phyloP scores from a whole-genome alignment of 2,113 vertebrate species.

The Lasiurus cinereus region DNA sequence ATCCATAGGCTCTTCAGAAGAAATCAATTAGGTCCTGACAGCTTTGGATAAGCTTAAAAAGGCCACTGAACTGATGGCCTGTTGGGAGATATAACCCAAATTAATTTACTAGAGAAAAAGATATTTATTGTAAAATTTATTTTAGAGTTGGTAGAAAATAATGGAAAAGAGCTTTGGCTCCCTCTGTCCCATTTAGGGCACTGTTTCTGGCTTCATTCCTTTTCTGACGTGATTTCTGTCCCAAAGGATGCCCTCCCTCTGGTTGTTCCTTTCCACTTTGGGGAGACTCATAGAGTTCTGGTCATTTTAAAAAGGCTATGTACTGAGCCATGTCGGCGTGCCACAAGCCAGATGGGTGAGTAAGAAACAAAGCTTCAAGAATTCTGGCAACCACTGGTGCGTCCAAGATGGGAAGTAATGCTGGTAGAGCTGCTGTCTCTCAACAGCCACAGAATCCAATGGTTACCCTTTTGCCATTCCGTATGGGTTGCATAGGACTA shows the following conservation, averaged over 20 bases:
- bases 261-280: neutral
- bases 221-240: constrained; percentile 9
- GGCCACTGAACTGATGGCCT: neutral
- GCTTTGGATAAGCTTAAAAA: neutral
- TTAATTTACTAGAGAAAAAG: neutral
- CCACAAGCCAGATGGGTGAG: neutral
- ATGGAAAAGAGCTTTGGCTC: neutral
- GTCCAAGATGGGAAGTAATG: neutral
- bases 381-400: neutral
- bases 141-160: constrained; percentile 25
- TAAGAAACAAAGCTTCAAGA: constrained; percentile 23
- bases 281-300: neutral
- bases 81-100: neutral
- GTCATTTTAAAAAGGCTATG: neutral
- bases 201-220: neutral
- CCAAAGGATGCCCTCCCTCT: neutral
- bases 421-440: neutral
- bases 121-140: neutral
- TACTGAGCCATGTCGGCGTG: neutral
- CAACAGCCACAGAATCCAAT: neutral
- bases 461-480: neutral
- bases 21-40: neutral
- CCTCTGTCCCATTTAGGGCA: neutral
- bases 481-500: neutral
- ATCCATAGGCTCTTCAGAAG: too few species aligned